Evolutionary conservation across 2,888 invertebrate genomes (phyloP).

Genomic region (Tethea ocularis): DNA sequence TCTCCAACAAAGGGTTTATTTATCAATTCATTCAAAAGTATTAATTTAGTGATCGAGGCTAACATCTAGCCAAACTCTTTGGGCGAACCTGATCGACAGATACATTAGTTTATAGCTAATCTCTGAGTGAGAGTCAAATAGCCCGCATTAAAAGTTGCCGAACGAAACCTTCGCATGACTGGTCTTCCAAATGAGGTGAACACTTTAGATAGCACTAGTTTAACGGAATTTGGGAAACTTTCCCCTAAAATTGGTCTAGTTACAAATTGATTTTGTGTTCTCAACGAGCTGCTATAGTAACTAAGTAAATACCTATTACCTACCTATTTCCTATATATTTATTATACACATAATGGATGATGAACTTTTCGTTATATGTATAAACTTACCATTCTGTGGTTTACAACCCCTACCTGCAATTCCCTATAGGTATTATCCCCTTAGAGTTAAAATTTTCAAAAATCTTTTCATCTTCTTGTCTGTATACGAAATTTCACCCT

Average conservation of each 20-base stretch:
- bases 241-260: conserved; percentile 16
- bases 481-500: too few species aligned
- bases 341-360: too few species aligned
- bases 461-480: too few species aligned
- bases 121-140: conserved; percentile 14
- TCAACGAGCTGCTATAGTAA: not conserved
- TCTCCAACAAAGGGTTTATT: too few species aligned
- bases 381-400: too few species aligned
- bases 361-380: too few species aligned
- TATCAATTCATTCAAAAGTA: too few species aligned
- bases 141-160: conserved; percentile 42
- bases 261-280: not conserved
- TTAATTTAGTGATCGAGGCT: not conserved
- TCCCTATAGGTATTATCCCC: too few species aligned
- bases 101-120: conserved; percentile 14
- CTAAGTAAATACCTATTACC: not conserved
- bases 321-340: not conserved
- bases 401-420: too few species aligned
- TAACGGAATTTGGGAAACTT: conserved; percentile 23
- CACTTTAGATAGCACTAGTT: conserved; percentile 17
- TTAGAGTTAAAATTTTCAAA: too few species aligned
- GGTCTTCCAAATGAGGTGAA: conserved; percentile 31
- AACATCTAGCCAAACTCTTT: not conserved
- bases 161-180: conserved; percentile 30
- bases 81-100: not conserved